These are phyloP conservation scores for Oreochromis niloticus DNA, from an alignment of 2,113 vertebrate species.

Conservation along the genomic window DNA sequence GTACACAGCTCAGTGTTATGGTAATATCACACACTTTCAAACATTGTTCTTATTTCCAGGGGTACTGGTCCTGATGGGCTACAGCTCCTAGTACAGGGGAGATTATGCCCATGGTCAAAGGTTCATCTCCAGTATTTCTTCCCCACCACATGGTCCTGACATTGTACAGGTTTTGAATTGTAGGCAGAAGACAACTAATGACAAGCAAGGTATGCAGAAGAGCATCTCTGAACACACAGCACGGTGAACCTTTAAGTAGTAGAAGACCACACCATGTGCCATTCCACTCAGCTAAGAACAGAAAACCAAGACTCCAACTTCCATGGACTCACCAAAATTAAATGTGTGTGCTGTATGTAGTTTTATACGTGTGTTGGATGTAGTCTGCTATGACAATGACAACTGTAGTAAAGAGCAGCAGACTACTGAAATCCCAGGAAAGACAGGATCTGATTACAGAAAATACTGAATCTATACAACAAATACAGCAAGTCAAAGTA, in stretches of 20 bases:
- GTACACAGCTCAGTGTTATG: not conserved
- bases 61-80: not conserved
- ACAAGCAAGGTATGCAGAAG: not conserved
- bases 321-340: not conserved
- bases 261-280: not conserved
- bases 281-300: not conserved
- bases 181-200: not conserved
- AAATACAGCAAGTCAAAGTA: not conserved
- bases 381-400: not conserved
- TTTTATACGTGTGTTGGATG: not conserved
- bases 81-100: not conserved
- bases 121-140: not conserved
- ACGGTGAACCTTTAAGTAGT: not conserved
- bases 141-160: not conserved
- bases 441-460: not conserved
- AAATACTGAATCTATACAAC: not conserved
- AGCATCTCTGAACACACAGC: not conserved
- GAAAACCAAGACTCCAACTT: not conserved
- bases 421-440: not conserved
- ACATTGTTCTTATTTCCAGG: not conserved
- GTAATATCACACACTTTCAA: not conserved
- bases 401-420: not conserved
- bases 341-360: not conserved
- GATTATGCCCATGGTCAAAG: not conserved
- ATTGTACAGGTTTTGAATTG: slow-evolving; percentile 31